Evolutionary conservation across 2,888 invertebrate species (phyloP).

Genomic region (Carterocephalus palaemon): DNA sequence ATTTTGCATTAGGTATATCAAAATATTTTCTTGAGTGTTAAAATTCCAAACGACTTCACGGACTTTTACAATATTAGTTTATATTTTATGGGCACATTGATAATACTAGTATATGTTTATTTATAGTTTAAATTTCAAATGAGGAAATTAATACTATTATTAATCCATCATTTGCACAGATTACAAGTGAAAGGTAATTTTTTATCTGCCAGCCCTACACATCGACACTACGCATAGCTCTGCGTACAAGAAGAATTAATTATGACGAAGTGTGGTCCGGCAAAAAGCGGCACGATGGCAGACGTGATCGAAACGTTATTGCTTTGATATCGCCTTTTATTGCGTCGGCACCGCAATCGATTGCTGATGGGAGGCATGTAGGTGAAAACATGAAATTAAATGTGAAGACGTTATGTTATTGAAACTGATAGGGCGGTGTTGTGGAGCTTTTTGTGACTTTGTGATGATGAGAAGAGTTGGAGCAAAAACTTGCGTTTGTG

Average conservation of each 20-base stretch:
- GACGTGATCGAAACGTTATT: slow-evolving; percentile 50
- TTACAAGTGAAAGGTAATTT: slow-evolving; percentile 5
- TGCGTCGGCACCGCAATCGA: slow-evolving; percentile 15
- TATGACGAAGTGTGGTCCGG: slow-evolving; percentile 35
- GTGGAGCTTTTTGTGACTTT: slow-evolving; percentile 1
- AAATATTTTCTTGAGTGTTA: too few species aligned
- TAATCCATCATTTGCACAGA: too few species aligned
- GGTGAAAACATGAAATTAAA: slow-evolving; percentile 16
- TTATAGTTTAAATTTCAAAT: too few species aligned
- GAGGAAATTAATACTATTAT: too few species aligned
- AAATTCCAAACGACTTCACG: too few species aligned
- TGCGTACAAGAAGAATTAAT: slow-evolving; percentile 41
- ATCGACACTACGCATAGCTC: slow-evolving; percentile 24
- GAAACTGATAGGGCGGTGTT: slow-evolving; percentile 18
- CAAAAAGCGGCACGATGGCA: slow-evolving; percentile 39
- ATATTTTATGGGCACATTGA: too few species aligned
- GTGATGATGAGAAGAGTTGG: background rate
- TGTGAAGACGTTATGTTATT: slow-evolving; percentile 16
- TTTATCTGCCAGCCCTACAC: slow-evolving; percentile 5
- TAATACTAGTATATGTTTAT: too few species aligned
- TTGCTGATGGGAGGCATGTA: slow-evolving; percentile 13
- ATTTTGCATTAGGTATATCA: too few species aligned
- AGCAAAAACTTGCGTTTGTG: too few species aligned
- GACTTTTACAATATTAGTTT: too few species aligned
- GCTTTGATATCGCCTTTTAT: slow-evolving; percentile 35